Percentiles rank a stretch among this genome's conserved stretches.
Conservation (phyloP, 2,888 invertebrate genomes). For the Tipula unca region DNA sequence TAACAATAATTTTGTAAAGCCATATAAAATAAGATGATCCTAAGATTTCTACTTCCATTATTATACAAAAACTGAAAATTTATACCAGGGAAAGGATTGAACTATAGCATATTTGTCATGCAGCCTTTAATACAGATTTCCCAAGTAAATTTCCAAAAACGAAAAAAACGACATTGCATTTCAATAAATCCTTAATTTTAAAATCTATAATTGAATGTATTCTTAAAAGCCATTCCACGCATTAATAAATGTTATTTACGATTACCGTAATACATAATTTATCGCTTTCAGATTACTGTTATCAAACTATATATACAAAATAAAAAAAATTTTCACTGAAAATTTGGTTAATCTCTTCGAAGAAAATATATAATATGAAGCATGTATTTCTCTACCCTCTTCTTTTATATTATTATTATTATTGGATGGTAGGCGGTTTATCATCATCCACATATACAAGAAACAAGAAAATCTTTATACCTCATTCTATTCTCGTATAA, state of each 20-base stretch:
- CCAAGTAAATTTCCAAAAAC: no score
- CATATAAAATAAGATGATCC: no score
- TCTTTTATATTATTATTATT: neutral
- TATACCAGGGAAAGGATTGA: no score
- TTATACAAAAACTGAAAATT: no score
- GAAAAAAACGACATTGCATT: no score
- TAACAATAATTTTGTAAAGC: no score
- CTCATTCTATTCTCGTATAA: neutral
- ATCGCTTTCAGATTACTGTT: neutral
- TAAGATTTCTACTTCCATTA: no score
- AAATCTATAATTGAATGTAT: no score
- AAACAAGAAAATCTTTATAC: neutral
- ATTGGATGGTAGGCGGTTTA: neutral
- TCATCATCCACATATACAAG: neutral
- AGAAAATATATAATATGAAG: neutral
- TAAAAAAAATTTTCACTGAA: neutral
- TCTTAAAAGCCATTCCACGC: no score
- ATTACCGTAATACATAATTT: neutral
- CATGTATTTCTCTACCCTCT: neutral
- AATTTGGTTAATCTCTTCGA: neutral
- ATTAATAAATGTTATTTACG: neutral
- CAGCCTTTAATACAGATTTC: no score
- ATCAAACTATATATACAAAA: neutral
- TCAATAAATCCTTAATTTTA: no score
- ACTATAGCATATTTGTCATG: no score